Percentiles rank a stretch among this genome's conserved stretches.
phyloP scores from a whole-genome alignment of 2,113 vertebrate species.

The Crotophaga sulcirostris region DNA sequence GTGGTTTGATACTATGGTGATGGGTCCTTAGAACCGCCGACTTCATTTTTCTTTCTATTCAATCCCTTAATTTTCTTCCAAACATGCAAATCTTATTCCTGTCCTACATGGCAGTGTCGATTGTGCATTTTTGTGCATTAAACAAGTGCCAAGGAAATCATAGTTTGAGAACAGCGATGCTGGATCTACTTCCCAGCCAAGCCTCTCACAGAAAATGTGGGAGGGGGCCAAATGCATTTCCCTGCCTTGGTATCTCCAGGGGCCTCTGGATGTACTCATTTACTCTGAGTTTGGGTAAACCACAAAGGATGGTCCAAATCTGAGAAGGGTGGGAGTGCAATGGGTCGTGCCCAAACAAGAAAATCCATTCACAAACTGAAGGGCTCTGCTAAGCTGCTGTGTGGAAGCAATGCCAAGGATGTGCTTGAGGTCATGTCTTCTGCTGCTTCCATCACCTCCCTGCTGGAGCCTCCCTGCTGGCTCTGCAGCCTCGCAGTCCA shows the following conservation, averaged over 20 bases:
- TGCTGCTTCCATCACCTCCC: not conserved
- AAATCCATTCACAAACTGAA: not conserved
- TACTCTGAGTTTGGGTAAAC: not conserved
- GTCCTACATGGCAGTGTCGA: not conserved
- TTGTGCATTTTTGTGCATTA: not conserved
- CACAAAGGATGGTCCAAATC: not conserved
- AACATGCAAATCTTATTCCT: not conserved
- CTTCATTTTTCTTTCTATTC: constrained; percentile 1
- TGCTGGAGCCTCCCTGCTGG: not conserved
- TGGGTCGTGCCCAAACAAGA: not conserved
- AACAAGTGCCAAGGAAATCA: not conserved
- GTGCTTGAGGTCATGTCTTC: not conserved
- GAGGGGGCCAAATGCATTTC: not conserved
- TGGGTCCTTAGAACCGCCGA: not conserved
- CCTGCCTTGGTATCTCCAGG: not conserved
- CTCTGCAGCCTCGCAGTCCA: not conserved
- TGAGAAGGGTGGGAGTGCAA: not conserved
- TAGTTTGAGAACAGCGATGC: not conserved
- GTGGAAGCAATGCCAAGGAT: not conserved
- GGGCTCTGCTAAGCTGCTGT: accelerated
- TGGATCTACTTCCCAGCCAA: not conserved
- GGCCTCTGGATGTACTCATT: not conserved
- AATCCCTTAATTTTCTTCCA: constrained; percentile 19
- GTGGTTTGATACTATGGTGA: constrained; percentile 33
- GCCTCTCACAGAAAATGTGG: not conserved